phyloP scores from a whole-genome alignment of 2,113 vertebrate genomes.

The Lophotis ruficrista region DNA sequence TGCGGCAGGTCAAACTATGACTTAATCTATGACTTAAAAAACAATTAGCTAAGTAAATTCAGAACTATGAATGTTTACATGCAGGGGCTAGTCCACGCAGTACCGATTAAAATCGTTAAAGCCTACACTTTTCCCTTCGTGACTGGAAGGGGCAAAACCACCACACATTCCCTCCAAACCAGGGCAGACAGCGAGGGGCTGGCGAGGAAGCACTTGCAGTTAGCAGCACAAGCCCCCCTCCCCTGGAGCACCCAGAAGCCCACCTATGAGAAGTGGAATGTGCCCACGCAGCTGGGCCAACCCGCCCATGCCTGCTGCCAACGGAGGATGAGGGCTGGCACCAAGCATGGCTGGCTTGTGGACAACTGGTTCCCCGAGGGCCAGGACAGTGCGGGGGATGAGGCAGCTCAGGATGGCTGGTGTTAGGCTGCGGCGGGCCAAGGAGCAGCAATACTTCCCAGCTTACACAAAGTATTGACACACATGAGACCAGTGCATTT shows the following conservation, averaged over 20 bases:
- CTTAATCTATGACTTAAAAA: slow-evolving; percentile 26
- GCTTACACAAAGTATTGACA: not conserved
- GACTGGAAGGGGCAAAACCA: not conserved
- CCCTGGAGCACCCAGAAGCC: not conserved
- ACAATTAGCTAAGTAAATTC: not conserved
- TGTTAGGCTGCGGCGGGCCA: not conserved
- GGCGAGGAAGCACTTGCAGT: not conserved
- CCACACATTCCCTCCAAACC: not conserved
- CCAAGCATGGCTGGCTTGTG: not conserved
- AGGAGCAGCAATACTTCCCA: not conserved
- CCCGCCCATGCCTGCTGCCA: fast-evolving
- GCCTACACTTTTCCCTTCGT: not conserved
- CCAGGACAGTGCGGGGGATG: not conserved
- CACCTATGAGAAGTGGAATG: not conserved
- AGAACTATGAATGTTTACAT: not conserved
- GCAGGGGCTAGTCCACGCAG: not conserved
- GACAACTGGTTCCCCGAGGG: not conserved
- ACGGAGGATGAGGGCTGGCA: not conserved
- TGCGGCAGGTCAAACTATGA: not conserved
- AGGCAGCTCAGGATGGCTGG: not conserved
- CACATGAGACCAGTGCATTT: not conserved
- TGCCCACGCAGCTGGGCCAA: not conserved
- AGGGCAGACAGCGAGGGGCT: not conserved
- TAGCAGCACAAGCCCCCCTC: not conserved
- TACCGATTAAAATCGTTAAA: not conserved